These are phyloP conservation scores for Loripinus fragilis DNA, from an alignment of 2,888 invertebrate genomes.

Conservation along the genomic window DNA sequence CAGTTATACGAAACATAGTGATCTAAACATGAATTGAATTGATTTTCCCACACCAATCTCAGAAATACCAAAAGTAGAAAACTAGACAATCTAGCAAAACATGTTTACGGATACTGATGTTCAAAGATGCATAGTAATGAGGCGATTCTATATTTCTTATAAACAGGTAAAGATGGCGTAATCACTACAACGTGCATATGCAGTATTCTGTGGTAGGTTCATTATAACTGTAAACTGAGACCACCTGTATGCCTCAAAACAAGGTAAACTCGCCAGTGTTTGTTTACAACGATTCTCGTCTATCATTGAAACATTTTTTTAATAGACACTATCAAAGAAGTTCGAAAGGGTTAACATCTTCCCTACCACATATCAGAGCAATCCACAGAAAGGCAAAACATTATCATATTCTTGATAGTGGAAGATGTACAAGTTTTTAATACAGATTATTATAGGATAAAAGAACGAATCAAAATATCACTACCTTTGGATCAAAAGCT, in stretches of 20 bases:
- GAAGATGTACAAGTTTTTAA: conserved; percentile 23
- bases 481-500: conserved; percentile 22
- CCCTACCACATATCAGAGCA: conserved; percentile 42
- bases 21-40: conserved; percentile 22
- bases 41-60: conserved; percentile 32
- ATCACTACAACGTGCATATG: too few species aligned
- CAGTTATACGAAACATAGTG: conserved; percentile 22
- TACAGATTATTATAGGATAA: neutral
- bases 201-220: too few species aligned
- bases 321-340: conserved; percentile 31
- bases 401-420: conserved; percentile 31
- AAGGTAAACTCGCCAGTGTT: too few species aligned
- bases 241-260: too few species aligned
- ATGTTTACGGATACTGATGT: too few species aligned
- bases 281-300: too few species aligned
- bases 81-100: too few species aligned
- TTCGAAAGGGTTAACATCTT: conserved; percentile 27
- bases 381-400: conserved; percentile 19
- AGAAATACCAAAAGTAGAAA: conserved; percentile 35
- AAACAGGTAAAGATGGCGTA: too few species aligned
- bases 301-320: conserved; percentile 28
- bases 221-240: too few species aligned
- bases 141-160: too few species aligned
- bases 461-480: conserved; percentile 31
- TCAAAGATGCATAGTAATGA: too few species aligned